phyloP scores from a whole-genome alignment of 1,140 invertebrate genomes.

The Drosophila aff. region DNA sequence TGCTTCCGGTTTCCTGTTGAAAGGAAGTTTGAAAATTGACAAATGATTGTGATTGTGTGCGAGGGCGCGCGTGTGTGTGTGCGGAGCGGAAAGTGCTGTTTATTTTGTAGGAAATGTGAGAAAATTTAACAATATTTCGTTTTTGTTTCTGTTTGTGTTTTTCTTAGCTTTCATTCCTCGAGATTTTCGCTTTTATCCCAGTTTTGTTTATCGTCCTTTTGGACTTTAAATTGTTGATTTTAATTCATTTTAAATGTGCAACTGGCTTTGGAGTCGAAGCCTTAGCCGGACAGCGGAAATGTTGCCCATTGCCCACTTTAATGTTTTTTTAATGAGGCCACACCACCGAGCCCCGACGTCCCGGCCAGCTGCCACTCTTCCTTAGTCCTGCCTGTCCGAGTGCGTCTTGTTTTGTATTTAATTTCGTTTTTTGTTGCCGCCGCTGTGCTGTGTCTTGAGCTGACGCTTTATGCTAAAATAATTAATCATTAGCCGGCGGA shows the following conservation, averaged over 20 bases:
- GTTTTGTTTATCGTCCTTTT: slow-evolving; percentile 27
- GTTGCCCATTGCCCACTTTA: slow-evolving; percentile 66
- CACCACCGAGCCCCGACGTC: slow-evolving; percentile 26
- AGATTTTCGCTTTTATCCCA: slow-evolving; percentile 28
- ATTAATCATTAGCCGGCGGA: slow-evolving; percentile 79
- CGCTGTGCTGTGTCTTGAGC: slow-evolving; percentile 63
- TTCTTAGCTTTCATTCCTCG: slow-evolving; percentile 1
- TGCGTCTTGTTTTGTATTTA: slow-evolving; percentile 68
- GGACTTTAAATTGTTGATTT: slow-evolving; percentile 57
- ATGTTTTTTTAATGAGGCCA: slow-evolving; percentile 80
- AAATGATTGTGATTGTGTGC: slow-evolving; percentile 73
- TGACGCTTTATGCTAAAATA: slow-evolving; percentile 84
- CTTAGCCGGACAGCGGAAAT: slow-evolving; percentile 35
- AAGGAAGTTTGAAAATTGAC: slow-evolving; percentile 80
- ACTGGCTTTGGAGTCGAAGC: slow-evolving; percentile 25
- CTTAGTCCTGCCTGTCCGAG: slow-evolving; percentile 19
- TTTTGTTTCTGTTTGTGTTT: slow-evolving; percentile 18
- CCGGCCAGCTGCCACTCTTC: slow-evolving; percentile 34
- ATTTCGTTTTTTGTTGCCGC: slow-evolving; percentile 65
- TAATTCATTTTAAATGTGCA: slow-evolving; percentile 61
- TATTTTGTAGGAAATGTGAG: slow-evolving; percentile 74
- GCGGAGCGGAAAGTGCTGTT: slow-evolving; percentile 68
- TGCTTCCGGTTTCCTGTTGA: slow-evolving; percentile 80
- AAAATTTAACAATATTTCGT: slow-evolving; percentile 71
- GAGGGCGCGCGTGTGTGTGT: slow-evolving; percentile 29